These are phyloP conservation scores for Laodelphax striatellus DNA, from an alignment of 1,140 invertebrate species.

Conservation along the genomic window DNA sequence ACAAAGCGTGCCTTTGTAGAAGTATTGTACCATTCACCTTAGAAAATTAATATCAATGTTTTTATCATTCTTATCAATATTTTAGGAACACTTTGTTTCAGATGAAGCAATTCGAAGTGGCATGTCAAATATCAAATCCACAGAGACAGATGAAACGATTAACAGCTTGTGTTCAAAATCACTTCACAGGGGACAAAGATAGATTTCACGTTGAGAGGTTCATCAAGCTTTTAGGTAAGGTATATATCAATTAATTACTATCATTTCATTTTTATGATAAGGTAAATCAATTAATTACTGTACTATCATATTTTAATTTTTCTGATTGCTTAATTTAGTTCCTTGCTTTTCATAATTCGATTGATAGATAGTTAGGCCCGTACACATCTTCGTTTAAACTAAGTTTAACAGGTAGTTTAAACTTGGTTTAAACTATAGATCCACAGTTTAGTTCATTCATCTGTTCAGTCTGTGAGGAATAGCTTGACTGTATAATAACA, in stretches of 20 bases:
- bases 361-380: no score
- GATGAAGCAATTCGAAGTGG: conserved; percentile 36
- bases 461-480: no score
- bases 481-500: no score
- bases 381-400: no score
- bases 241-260: not conserved
- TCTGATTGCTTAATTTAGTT: not conserved
- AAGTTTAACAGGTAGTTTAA: no score
- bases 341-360: no score
- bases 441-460: no score
- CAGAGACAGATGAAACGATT: conserved; percentile 33
- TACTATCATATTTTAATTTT: not conserved
- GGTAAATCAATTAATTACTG: conserved; percentile 1
- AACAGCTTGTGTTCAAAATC: conserved; percentile 30
- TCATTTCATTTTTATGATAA: conserved; percentile 20
- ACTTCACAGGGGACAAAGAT: conserved; percentile 35
- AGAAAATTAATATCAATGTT: no score
- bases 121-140: conserved; percentile 26
- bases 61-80: no score
- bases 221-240: conserved; percentile 36
- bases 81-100: conserved; percentile 21
- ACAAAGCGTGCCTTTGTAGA: no score
- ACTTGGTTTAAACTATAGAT: not conserved
- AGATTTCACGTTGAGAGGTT: conserved; percentile 32
- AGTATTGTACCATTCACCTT: no score